These are phyloP conservation scores for Drosophila austrosaltans DNA, from an alignment of 2,888 invertebrate genomes.

Conservation along the genomic window DNA sequence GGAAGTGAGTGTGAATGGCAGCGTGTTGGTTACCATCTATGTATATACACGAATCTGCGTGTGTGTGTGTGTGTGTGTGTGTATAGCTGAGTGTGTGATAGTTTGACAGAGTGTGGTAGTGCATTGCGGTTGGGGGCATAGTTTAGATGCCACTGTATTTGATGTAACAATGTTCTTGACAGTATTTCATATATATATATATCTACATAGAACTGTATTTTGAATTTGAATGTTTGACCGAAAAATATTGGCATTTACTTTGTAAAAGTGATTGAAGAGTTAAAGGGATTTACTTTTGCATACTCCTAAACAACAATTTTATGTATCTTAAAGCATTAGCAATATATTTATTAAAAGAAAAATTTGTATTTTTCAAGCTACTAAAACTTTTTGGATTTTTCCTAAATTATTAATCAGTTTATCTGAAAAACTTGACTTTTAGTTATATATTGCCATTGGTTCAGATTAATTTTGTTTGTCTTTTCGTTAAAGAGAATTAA, in stretches of 20 bases:
- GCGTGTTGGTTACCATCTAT: slow-evolving; percentile 26
- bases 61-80: slow-evolving; percentile 17
- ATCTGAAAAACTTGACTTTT: too few species aligned
- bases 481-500: not conserved
- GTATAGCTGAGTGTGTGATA: slow-evolving; percentile 15
- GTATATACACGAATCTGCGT: slow-evolving; percentile 19
- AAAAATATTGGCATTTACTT: not conserved
- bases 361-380: too few species aligned
- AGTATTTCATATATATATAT: not conserved
- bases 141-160: slow-evolving; percentile 21
- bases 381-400: too few species aligned
- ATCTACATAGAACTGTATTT: not conserved
- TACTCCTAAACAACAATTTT: too few species aligned
- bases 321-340: too few species aligned
- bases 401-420: too few species aligned
- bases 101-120: slow-evolving; percentile 1
- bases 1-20: slow-evolving; percentile 42
- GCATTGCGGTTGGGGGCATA: slow-evolving; percentile 1
- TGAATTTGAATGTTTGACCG: not conserved
- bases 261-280: not conserved
- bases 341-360: too few species aligned
- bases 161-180: slow-evolving; percentile 25
- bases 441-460: too few species aligned
- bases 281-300: too few species aligned
- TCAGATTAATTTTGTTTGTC: not conserved